Base-by-base conservation (phyloP, 35 echinoderm and acorn worm genomes). In the Apostichopus parvimensis region DNA sequence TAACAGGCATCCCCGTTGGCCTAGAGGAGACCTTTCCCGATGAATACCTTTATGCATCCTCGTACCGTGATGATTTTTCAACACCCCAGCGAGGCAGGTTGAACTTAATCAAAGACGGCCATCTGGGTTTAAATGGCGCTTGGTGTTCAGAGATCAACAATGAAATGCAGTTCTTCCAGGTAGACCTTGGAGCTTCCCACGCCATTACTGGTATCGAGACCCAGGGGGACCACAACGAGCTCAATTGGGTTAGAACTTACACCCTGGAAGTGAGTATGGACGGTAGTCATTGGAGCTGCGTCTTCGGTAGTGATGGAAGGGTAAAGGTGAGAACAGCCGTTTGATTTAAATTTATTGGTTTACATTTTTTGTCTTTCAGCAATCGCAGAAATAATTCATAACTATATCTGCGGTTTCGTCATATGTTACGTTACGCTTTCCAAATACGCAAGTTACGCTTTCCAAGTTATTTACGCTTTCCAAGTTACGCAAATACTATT, bases 91-190 rank as follows among this genome's bases (percentile, higher is more conserved):
- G 89, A 53, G 89, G 89, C 6, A 53, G 89, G 13, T 56, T 91
- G 68, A 91, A 91, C 53, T 17, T 17, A 66, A 5, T 9, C 5
- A 79, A 78, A 26, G 20, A 24, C 15, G n/a, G 13, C 0, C 73
- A 79, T n/a, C 25, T 79, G 4, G 55, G 79, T 14, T n/a, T 20
- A 18, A 72, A 88, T 28, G 89, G 89, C 1, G 89, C 73, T 4
- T 91, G 89, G 89, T 91, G 89, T 53, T 17, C 89, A 18, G 73
- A 5, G 5, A 10, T 79, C 53, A 91, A 91, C 73, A 91, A 91
- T 21, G 89, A 91, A 2, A 53, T 91, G 71, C 89, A 91, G 56
- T 91, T 55, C 52, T 60, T 91, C 52, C 89, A 91, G 89, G 73
- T 91, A 1, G 89, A 91, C 53, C 2, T 91, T 9, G 89, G 89